Evolutionary conservation across 2,113 vertebrate species (phyloP).

Genomic region (Pseudonaja textilis): DNA sequence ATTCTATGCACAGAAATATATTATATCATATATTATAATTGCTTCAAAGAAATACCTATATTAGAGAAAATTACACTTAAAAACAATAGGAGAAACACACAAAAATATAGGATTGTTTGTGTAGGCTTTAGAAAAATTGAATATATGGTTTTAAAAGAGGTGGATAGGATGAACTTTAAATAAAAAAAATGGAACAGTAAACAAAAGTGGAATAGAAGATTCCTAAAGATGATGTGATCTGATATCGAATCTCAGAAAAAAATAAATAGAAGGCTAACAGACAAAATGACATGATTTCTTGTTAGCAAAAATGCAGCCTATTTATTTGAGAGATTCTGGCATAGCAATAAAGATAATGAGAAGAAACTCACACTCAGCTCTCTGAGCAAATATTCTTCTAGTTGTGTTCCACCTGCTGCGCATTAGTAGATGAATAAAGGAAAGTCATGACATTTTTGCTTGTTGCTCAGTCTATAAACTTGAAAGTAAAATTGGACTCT

Average conservation of each 20-base stretch:
- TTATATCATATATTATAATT: neutral
- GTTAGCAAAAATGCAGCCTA: neutral
- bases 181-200: neutral
- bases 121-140: neutral
- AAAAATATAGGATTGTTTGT: neutral
- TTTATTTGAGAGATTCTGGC: neutral
- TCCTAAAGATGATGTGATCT: neutral
- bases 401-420: neutral
- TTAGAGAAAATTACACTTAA: neutral
- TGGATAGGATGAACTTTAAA: neutral
- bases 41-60: neutral
- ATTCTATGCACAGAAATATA: neutral
- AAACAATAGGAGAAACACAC: neutral
- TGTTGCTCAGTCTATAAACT: neutral
- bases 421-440: neutral
- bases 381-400: neutral
- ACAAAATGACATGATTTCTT: neutral
- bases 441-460: neutral
- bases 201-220: neutral
- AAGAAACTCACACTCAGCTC: neutral
- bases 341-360: neutral
- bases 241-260: neutral
- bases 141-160: neutral
- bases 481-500: neutral
- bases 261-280: neutral